Conservation (phyloP, 2,888 invertebrate species). For the Drosophila hamatofila region DNA sequence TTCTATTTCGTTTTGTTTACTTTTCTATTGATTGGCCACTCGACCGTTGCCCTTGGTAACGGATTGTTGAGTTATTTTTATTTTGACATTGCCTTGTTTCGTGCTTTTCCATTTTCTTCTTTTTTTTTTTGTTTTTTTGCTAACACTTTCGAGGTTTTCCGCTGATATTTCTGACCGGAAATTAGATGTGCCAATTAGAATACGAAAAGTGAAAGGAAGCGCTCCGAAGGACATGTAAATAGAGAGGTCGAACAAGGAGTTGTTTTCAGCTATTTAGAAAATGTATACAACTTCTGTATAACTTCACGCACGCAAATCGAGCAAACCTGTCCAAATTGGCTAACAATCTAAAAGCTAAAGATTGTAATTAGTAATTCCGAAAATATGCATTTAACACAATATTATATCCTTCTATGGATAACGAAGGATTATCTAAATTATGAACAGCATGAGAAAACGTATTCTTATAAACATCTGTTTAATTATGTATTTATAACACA, state of each 20-base stretch:
- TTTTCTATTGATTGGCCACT: constrained; percentile 69
- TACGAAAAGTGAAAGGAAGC: constrained; percentile 42
- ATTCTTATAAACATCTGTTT: too few species aligned
- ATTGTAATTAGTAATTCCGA: too few species aligned
- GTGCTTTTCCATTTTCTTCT: constrained; percentile 15
- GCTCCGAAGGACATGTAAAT: constrained; percentile 10
- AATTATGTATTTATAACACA: constrained; percentile 4
- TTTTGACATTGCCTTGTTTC: constrained; percentile 50
- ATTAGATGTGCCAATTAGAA: constrained; percentile 60
- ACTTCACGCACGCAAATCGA: constrained; percentile 21
- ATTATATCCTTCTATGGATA: too few species aligned
- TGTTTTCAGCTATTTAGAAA: constrained; percentile 7
- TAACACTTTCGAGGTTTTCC: constrained; percentile 39
- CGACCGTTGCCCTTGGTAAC: constrained; percentile 61
- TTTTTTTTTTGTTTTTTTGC: constrained; percentile 15
- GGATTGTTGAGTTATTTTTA: constrained; percentile 40
- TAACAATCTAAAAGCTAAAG: neutral
- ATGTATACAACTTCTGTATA: constrained; percentile 15
- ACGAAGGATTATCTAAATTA: too few species aligned
- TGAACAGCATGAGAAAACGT: too few species aligned
- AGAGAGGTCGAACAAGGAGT: constrained; percentile 10
- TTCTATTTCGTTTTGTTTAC: constrained; percentile 58
- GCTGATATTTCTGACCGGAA: constrained; percentile 57
- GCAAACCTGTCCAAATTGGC: neutral
- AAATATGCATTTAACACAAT: too few species aligned